Base-by-base conservation (phyloP, 2,113 vertebrate genomes). In the Notothenia coriiceps region DNA sequence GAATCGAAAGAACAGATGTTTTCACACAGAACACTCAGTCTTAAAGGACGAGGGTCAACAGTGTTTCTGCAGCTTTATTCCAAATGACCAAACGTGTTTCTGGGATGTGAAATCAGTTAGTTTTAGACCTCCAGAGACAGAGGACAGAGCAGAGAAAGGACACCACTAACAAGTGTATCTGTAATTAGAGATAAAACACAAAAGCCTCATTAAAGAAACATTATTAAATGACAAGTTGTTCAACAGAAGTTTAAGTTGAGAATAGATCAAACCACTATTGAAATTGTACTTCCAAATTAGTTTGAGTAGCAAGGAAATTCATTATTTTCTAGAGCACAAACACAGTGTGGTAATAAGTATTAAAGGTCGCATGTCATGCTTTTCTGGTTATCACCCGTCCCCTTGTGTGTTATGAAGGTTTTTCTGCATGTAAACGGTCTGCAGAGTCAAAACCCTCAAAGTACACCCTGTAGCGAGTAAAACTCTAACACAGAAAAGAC, bases 31-130 rank as follows among this genome's bases (percentile, higher is more conserved):
- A 46, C 47, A 50, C 35, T 82, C 7, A 70, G 2, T 44, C 13
- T 9, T 54, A 40, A 17, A 72, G 20, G 54, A 61, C 29, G 35
- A 44, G 15, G n/a, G 22, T 61, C 60, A 67, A 46, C 46, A 17
- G 25, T 43, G 33, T 57, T 76, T 70, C 10, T 46, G 51, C 14
- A 55, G 47, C 13, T 78, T 86, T 50, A 66, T 2, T 61, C 22
- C 20, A 40, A 7, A 40, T 29, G 54, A 47, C 44, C 4, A 54
- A 75, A 67, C 75, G 40, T 56, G 12, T 47, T 68, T 35, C 72
- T 13, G 33, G 5, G 29, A 44, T 56, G 46, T 76, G 33, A 73
- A 43, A 74, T 43, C 54, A 18, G 49, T 47, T 17, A 3, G 10
- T 15, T 55, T 13, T 55, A 4, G 55, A 60, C 29, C 13, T 49